A percentile compares a stretch with the other conserved stretches of the same genome.
Evolutionary conservation across 2,113 vertebrate species (phyloP).

Genomic region (Gymnobelideus leadbeateri): DNA sequence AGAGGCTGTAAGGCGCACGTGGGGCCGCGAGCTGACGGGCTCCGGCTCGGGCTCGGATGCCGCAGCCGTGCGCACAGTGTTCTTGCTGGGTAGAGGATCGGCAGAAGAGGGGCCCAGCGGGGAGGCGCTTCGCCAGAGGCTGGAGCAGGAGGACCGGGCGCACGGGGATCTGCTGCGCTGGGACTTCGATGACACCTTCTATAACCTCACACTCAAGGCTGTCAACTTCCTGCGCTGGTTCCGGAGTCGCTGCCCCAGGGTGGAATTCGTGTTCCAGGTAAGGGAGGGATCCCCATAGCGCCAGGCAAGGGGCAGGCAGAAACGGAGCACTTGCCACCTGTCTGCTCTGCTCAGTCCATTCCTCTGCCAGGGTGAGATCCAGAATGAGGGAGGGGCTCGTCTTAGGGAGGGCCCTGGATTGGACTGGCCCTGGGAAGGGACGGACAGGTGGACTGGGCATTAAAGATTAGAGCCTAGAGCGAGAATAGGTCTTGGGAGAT

Average conservation of each 20-base stretch:
- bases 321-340: too few relatives aligned
- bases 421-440: background rate
- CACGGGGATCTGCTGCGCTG: constrained; percentile 90
- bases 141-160: constrained; percentile 86
- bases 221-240: constrained; percentile 90
- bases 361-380: background rate
- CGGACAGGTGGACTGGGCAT: too few relatives aligned
- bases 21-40: constrained; percentile 82
- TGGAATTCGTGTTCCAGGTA: constrained; percentile 87
- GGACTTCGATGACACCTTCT: constrained; percentile 91
- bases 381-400: background rate
- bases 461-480: background rate
- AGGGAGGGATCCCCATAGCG: background rate
- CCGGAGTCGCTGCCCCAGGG: constrained; percentile 82
- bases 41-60: constrained; percentile 70
- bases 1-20: constrained; percentile 86
- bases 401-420: background rate
- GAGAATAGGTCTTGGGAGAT: background rate
- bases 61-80: constrained; percentile 83
- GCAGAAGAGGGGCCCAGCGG: constrained; percentile 82
- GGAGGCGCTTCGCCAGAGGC: constrained; percentile 85
- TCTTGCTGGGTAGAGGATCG: constrained; percentile 82
- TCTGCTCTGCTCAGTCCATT: too few relatives aligned
- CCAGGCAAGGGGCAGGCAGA: too few relatives aligned
- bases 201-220: constrained; percentile 85